Base-by-base conservation (phyloP, 2,113 vertebrate species). In the Pelmatolapia mariae region DNA sequence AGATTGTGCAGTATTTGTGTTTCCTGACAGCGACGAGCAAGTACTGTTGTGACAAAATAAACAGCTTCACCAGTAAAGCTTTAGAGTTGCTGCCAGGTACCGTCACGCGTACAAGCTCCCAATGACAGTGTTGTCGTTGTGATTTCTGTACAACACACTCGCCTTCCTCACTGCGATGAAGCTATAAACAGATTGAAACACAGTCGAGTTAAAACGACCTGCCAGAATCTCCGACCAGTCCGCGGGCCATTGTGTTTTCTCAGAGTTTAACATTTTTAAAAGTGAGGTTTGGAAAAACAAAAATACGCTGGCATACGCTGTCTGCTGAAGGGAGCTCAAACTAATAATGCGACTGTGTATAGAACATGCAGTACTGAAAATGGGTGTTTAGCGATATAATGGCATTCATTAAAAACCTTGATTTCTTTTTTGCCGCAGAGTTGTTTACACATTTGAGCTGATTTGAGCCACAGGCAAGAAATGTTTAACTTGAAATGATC, bases 91-190 rank as follows among this genome's bases (percentile, higher is more conserved):
- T 86, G 85, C 83, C 84, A 85, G 63, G 31, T 83, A 56, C 79
- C 83, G 61, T 79, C 83, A 85, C 19, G 38, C 47, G 7, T 88
- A 76, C 78, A 53, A 82, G 87, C 40, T 83, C 5, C 11, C 81
- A 79, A 43, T 71, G 84, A 86, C 91, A 91, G 63, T 47, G 85
- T 86, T 87, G 89, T 89, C 15, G 15, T 29, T 54, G 12, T 84
- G 84, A 89, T 87, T 86, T 86, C 36, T 85, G 22, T 24, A 36
- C 4, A 86, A 33, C 82, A 81, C 40, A 56, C n/a, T 83, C 24
- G 11, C 15, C 15, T 68, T 84, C 56, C 66, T 83, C 38, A 52
- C 31, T 31, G 43, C 33, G n/a, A 89, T 76, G 53, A 71, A 76
- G 83, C 79, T 68, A 68, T 18, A 68, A 92, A 89, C 83, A 89